Base-by-base conservation (phyloP, 2,888 invertebrate species). In the Arrhopalites spinosus region DNA sequence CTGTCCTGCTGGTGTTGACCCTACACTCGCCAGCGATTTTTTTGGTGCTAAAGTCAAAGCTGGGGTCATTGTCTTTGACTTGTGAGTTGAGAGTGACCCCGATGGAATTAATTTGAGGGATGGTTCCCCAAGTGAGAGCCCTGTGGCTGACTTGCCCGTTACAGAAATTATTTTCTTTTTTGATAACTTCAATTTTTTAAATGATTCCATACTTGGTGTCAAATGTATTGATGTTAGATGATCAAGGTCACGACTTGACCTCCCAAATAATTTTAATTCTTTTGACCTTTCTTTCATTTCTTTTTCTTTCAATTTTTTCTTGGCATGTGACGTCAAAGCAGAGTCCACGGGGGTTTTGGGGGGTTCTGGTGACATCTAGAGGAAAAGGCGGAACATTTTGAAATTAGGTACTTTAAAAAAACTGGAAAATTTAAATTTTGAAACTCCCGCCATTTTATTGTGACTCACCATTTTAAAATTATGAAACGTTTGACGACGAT, bases 351-450 rank as follows among this genome's bases (percentile, higher is more conserved):
- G 76, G 1, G 76, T 67, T 36, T 66, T 67, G 17, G 76, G 76
- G 45, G 76, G 76, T 20, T 76, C 76, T 27, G 53, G 71, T n/a
- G 76, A 76, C 76, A 76, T 76, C 76, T 76, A 29, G 7, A 64
- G 17, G 56, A 56, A 56, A 56, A 8, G 27, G 47, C 5, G 8
- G 27, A 13, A n/a, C n/a, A n/a, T n/a, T n/a, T n/a, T n/a, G n/a
- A n/a, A n/a, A n/a, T n/a, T n/a, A n/a, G n/a, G n/a, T n/a, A n/a
- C n/a, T n/a, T n/a, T n/a, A n/a, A n/a, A n/a, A n/a, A n/a, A n/a
- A n/a, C n/a, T n/a, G n/a, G n/a, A n/a, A n/a, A n/a, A n/a, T n/a
- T n/a, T 63, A 29, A 1, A 63, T 23, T n/a, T 17, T 63, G n/a
- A 63, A 53, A 17, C 1, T 20, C 20, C 17, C n/a, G 67, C 74